Evolutionary conservation across 2,888 invertebrate species (phyloP), one percentile per base, ranked within the genome.

Genomic region (Orchesella flavescens): DNA sequence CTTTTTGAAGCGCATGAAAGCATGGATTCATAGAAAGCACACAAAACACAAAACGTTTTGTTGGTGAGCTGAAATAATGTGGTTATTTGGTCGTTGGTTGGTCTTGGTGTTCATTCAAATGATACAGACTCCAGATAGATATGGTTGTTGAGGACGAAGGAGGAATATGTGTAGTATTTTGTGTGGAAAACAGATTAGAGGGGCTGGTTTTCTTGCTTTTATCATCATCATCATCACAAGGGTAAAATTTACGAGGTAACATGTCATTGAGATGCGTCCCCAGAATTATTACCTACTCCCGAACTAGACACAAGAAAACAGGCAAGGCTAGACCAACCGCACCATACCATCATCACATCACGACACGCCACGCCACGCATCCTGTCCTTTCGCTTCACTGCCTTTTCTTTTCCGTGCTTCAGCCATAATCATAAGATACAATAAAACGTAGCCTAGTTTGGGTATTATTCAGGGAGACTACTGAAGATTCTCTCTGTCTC

Each of bases 221-320:
- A 87, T 87, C n/a, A n/a, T n/a, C n/a, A n/a, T n/a, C n/a, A n/a
- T n/a, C n/a, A n/a, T n/a, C 85, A 84, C 84, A 43, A 68, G 63
- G 77, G 84, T 83, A 84, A 87, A 85, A 87, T 87, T 87, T 87
- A 87, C 85, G 85, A 87, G 84, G 81, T 83, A 86, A 61, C 66
- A 61, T 86, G 85, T 86, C 85, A 84, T 84, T 84, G 71, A 72
- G 83, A 85, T 86, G 85, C 17, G 13, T 86, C 85, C 76, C 77
- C 75, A 72, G 78, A 85, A 86, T 86, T 86, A 86, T 86, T 85
- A 85, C 75, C 71, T 71, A 46, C 2, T 68, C 23, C 34, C 34
- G n/a, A 12, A 34, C 21, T 57, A 57, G 57, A n/a, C 59, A 59
- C 59, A 21, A 23, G 63, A 19, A 23, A 34, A 34, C 34, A 34